Evolutionary conservation across 1,140 invertebrate genomes (phyloP), one percentile per base, ranked within the genome.

Genomic region (Eumeta japonica): DNA sequence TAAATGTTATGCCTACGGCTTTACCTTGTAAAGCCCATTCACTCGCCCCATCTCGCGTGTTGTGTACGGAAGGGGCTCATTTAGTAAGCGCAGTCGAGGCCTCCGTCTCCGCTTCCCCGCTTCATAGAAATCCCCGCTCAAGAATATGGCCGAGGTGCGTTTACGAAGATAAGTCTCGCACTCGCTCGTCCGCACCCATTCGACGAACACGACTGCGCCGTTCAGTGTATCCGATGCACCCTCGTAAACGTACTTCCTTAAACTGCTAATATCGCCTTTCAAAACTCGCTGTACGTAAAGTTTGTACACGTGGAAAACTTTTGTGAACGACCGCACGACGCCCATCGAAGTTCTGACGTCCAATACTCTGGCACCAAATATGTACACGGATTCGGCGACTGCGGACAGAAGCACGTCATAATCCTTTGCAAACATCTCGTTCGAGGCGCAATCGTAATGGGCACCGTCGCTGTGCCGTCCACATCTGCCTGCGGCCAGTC

Each of bases 391-490:
- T 54, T 73, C 68, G 55, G 63, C 67, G 45, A 73, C 68, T 35
- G 61, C 64, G 41, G 68, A 73, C 49, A 65, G 62, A 57, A 73
- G 47, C 61, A 70, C 64, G 59, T 70, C 68, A 51, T 70, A 73
- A 60, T 73, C 68, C 58, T 73, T 73, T 60, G 63, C 68, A 63
- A 73, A 58, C 50, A 64, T 73, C 56, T 68, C 68, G 50, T 73
- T 73, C 55, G 62, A 62, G 65, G 64, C 50, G 61, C 68, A 73
- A 64, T 70, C 70, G 54, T 55, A 45, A 45, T 38, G 48, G 52
- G 46, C 46, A 55, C 43, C 40, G 55, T 57, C 42, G 62, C 57
- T 35, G 59, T 58, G 52, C 62, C 65, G 45, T 55, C 59, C 41
- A 52, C 56, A 33, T 46, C 39, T 45, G 53, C 55, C 54, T 51